Percentiles rank a stretch among this genome's conserved stretches.
phyloP scores from a whole-genome alignment of 2,888 invertebrate species.

The Himalopsyche kuldschensis region DNA sequence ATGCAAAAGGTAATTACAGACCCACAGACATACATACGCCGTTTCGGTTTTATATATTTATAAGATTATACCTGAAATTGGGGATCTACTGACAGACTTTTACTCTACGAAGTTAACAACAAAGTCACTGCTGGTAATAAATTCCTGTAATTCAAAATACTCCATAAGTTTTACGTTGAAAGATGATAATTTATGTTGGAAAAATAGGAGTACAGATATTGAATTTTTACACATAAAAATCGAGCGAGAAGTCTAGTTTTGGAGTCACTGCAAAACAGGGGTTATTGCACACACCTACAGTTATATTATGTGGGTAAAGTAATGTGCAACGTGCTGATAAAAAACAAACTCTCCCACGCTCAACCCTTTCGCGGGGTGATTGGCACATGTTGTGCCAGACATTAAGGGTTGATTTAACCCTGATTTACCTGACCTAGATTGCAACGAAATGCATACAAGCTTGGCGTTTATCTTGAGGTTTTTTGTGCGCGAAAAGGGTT shows the following conservation, averaged over 20 bases:
- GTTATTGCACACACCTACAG: neutral
- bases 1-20: too few species aligned
- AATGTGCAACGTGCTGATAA: conserved; percentile 11
- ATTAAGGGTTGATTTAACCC: conserved; percentile 18
- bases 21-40: too few species aligned
- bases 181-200: too few species aligned
- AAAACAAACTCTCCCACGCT: conserved; percentile 37
- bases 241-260: neutral
- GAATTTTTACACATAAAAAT: too few species aligned
- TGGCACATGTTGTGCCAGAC: conserved; percentile 29
- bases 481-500: conserved; percentile 6
- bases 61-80: too few species aligned
- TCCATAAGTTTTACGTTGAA: too few species aligned
- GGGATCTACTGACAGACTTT: too few species aligned
- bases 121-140: too few species aligned
- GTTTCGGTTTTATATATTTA: too few species aligned
- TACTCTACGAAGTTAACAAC: too few species aligned
- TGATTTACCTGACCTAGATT: conserved; percentile 37
- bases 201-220: too few species aligned
- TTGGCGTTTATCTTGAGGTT: conserved; percentile 16
- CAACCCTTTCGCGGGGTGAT: conserved; percentile 35
- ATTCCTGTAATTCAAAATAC: too few species aligned
- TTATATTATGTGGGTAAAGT: conserved; percentile 33
- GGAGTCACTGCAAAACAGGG: neutral
- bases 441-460: conserved; percentile 31